Conservation (phyloP, 37 sponge, comb jelly and placozoan species). For the Haliclona indistincta region DNA sequence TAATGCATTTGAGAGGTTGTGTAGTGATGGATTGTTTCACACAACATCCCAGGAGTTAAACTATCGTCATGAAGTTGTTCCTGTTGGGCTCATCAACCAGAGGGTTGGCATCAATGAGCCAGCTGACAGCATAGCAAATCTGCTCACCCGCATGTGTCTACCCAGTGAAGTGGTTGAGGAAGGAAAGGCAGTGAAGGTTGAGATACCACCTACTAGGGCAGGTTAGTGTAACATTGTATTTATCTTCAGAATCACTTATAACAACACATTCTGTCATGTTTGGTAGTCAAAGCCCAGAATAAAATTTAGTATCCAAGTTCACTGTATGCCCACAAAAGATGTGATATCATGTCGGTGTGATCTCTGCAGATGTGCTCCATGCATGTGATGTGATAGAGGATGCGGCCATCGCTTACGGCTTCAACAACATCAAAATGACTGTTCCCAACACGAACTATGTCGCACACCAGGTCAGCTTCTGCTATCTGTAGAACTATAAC, state of each 20-base stretch:
- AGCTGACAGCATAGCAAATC: conserved; percentile 60
- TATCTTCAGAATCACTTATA: too few relatives aligned
- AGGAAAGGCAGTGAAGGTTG: conserved; percentile 43
- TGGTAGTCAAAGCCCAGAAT: too few relatives aligned
- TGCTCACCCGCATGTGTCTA: conserved; percentile 91
- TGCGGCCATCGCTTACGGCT: conserved; percentile 96
- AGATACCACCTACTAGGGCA: conserved; percentile 81
- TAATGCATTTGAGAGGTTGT: background rate
- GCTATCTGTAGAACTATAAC: background rate
- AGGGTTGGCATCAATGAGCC: conserved; percentile 65
- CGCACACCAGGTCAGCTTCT: conserved; percentile 66
- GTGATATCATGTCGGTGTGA: too few relatives aligned
- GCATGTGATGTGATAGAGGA: conserved; percentile 95
- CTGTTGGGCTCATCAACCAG: conserved; percentile 59
- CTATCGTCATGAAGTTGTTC: conserved; percentile 60
- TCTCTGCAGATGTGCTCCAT: conserved; percentile 89
- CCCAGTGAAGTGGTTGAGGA: conserved; percentile 56
- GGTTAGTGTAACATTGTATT: too few relatives aligned
- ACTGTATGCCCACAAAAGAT: too few relatives aligned
- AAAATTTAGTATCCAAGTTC: too few relatives aligned
- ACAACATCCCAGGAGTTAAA: conserved; percentile 58
- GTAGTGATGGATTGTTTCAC: background rate
- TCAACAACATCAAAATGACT: conserved; percentile 82
- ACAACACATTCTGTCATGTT: too few relatives aligned
- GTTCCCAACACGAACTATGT: conserved; percentile 83